Evolutionary conservation across 2,113 vertebrate species (phyloP).

Genomic region (Anseranas semipalmata): DNA sequence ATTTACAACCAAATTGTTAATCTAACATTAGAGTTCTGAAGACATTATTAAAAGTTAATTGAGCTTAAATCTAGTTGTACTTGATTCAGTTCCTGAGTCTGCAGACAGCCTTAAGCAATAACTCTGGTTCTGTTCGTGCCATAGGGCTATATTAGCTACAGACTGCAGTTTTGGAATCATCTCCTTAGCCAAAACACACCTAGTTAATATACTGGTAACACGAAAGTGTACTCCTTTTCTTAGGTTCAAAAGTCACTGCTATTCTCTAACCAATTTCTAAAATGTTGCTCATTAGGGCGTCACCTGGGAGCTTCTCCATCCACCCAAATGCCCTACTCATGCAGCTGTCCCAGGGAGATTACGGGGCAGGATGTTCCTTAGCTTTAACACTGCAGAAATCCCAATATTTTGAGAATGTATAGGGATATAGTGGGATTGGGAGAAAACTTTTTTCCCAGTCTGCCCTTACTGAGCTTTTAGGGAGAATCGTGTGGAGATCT

Average conservation of each 20-base stretch:
- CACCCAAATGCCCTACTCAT: neutral
- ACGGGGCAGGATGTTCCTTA: neutral
- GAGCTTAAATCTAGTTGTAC: neutral
- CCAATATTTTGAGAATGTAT: neutral
- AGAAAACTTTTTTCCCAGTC: neutral
- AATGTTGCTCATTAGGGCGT: neutral
- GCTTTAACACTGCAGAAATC: neutral
- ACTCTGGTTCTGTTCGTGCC: neutral
- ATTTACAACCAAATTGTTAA: constrained; percentile 2
- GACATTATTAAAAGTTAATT: neutral
- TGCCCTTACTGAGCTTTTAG: neutral
- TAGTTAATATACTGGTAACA: neutral
- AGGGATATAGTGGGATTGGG: neutral
- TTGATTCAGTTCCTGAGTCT: neutral
- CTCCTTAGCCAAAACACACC: neutral
- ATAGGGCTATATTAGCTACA: neutral
- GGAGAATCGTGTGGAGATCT: neutral
- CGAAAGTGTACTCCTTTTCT: neutral
- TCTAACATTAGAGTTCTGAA: neutral
- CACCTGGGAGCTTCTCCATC: neutral
- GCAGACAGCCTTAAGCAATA: neutral
- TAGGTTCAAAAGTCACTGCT: neutral
- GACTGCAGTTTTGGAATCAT: neutral
- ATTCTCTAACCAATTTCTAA: neutral
- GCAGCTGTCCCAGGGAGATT: neutral